Percentiles rank a stretch among this genome's conserved stretches.
These are phyloP conservation scores for Tenthredo mesomela DNA, from an alignment of 2,888 invertebrate species.

Conservation along the genomic window DNA sequence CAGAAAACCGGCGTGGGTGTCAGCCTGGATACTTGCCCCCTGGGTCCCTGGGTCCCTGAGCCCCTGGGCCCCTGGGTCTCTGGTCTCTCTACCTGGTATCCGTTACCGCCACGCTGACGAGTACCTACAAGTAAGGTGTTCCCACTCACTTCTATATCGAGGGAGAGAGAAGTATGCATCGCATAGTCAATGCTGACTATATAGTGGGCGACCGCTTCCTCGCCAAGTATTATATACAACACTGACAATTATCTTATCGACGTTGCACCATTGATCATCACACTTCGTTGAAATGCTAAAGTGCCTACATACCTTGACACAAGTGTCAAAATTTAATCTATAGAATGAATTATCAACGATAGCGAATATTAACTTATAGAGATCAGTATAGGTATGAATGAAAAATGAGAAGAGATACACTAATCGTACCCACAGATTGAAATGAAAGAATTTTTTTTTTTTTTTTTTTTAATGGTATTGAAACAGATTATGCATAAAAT, in stretches of 20 bases:
- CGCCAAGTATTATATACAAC: not conserved
- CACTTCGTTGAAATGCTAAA: not conserved
- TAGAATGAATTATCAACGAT: not conserved
- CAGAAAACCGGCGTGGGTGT: slow-evolving; percentile 73
- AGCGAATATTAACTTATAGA: not conserved
- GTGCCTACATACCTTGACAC: not conserved
- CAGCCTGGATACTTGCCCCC: slow-evolving; percentile 69
- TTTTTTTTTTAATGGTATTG: not conserved
- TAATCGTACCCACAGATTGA: not conserved
- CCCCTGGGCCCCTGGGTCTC: slow-evolving; percentile 38
- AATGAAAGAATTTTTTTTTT: not conserved
- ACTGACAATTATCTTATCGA: not conserved
- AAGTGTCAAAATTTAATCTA: not conserved
- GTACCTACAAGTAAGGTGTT: slow-evolving; percentile 24
- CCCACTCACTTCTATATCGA: slow-evolving; percentile 36
- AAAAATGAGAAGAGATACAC: not conserved
- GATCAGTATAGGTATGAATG: not conserved
- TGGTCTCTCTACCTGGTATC: slow-evolving; percentile 36
- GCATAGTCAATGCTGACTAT: not conserved
- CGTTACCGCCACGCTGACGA: slow-evolving; percentile 6
- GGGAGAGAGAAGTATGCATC: not conserved
- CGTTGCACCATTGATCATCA: not conserved
- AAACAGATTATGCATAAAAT: not conserved
- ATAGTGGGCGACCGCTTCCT: slow-evolving; percentile 11
- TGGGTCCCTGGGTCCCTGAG: slow-evolving; percentile 34